phyloP scores from a whole-genome alignment of 1,140 invertebrate species.

The Trichomalopsis sarcophagae region DNA sequence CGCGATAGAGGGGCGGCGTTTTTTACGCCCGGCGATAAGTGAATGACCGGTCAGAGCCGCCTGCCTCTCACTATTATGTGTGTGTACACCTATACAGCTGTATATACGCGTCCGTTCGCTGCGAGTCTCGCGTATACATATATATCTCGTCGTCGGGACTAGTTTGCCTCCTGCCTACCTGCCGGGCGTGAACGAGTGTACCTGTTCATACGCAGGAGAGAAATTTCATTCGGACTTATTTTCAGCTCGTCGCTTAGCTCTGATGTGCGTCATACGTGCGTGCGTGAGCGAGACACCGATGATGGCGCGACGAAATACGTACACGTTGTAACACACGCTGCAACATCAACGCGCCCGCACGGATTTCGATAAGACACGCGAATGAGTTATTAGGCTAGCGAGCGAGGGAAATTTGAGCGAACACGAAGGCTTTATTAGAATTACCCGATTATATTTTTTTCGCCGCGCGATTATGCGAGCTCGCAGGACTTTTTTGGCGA shows the following conservation, averaged over 20 bases:
- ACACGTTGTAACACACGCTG: no score
- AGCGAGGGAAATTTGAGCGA: neutral
- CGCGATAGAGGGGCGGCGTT: conserved; percentile 50
- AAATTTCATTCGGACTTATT: neutral
- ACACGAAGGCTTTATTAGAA: neutral
- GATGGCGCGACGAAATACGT: neutral
- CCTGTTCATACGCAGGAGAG: neutral
- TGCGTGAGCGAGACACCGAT: neutral
- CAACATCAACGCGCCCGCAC: neutral
- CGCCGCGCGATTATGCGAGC: neutral
- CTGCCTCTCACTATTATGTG: conserved; percentile 60
- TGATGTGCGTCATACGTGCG: neutral
- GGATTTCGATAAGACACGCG: neutral
- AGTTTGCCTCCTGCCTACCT: conserved; percentile 21
- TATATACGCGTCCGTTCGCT: neutral
- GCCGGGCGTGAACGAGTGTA: neutral
- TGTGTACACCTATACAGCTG: conserved; percentile 1
- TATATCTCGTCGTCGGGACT: neutral
- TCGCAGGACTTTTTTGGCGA: neutral
- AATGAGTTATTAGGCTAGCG: neutral
- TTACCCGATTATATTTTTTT: neutral
- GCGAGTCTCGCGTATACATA: neutral
- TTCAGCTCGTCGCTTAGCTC: no score
- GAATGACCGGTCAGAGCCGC: conserved; percentile 71
- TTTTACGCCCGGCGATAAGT: conserved; percentile 65